Percentiles rank a stretch among this genome's conserved stretches.
Conservation (phyloP, 2,113 vertebrate species). For the Centropristis striata region DNA sequence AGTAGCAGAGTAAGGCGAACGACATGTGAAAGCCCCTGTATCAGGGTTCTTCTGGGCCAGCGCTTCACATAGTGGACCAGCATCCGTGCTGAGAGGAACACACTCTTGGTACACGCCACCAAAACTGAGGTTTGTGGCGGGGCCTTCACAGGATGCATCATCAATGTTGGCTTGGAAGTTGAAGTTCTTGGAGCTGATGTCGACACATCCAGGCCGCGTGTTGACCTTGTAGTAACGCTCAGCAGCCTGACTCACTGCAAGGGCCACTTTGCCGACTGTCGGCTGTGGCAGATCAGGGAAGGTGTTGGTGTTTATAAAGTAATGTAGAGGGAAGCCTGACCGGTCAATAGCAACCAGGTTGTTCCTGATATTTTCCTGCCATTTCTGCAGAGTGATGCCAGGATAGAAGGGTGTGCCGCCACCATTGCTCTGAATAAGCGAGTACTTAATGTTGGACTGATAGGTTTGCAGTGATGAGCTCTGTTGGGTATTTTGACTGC, state of each 20-base stretch:
- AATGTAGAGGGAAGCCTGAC: slow-evolving; percentile 88
- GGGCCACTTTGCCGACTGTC: slow-evolving; percentile 84
- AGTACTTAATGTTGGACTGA: slow-evolving; percentile 88
- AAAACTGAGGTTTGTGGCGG: slow-evolving; percentile 89
- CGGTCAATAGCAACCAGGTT: slow-evolving; percentile 93
- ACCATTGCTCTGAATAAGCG: slow-evolving; percentile 88
- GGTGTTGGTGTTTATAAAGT: slow-evolving; percentile 84
- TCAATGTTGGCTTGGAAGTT: slow-evolving; percentile 93
- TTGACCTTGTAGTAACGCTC: slow-evolving; percentile 90
- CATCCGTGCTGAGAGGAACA: slow-evolving; percentile 48
- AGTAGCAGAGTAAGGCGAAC: slow-evolving; percentile 71
- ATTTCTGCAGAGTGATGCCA: slow-evolving; percentile 92
- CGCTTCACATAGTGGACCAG: slow-evolving; percentile 75
- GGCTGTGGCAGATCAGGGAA: slow-evolving; percentile 89
- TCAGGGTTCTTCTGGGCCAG: slow-evolving; percentile 89
- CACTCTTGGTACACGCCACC: slow-evolving; percentile 92
- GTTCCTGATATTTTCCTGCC: slow-evolving; percentile 91
- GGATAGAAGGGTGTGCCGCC: slow-evolving; percentile 90
- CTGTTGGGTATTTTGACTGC: slow-evolving; percentile 11
- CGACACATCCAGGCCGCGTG: slow-evolving; percentile 89
- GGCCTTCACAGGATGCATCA: slow-evolving; percentile 88
- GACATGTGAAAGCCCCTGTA: slow-evolving; percentile 88
- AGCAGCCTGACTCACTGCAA: slow-evolving; percentile 81
- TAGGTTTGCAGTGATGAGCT: slow-evolving; percentile 82
- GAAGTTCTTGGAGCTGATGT: slow-evolving; percentile 87